These are phyloP conservation scores for Acrocephalus kingi DNA, from an alignment of 2,113 vertebrate species.

Conservation along the genomic window DNA sequence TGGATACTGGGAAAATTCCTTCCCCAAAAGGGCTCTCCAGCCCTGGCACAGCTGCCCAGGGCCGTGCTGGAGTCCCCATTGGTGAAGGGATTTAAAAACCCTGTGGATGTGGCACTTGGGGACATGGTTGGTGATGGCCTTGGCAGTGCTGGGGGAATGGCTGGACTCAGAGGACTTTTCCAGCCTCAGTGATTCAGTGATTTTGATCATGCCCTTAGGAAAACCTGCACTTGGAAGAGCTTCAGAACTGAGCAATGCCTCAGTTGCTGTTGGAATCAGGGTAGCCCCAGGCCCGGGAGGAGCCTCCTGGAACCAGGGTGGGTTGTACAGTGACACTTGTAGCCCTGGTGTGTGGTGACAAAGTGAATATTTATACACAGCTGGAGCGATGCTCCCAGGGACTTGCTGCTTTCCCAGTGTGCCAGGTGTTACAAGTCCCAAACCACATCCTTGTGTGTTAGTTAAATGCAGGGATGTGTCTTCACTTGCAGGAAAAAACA, in stretches of 20 bases:
- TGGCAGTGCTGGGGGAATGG: background rate
- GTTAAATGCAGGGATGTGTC: background rate
- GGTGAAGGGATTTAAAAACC: background rate
- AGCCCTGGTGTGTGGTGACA: background rate
- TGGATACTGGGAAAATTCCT: background rate
- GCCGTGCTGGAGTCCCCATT: fast-evolving
- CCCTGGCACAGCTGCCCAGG: background rate
- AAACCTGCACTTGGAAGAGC: background rate
- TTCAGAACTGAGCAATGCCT: background rate
- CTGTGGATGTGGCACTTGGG: background rate
- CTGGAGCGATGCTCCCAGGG: background rate
- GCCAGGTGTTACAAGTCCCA: background rate
- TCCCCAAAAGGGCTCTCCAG: fast-evolving
- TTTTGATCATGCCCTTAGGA: background rate
- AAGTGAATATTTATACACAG: background rate
- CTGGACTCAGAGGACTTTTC: background rate
- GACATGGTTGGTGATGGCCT: background rate
- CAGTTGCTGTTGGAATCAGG: background rate
- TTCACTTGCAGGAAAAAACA: background rate
- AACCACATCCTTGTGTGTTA: background rate
- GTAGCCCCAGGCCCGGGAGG: background rate
- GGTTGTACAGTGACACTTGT: background rate
- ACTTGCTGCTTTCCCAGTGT: background rate
- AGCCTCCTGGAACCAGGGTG: background rate
- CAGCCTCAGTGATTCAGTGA: background rate